Percentiles rank a stretch among this genome's conserved stretches.
Conservation (phyloP, 23 tunicate species). For the Oikopleura vanhoeffeni region DNA sequence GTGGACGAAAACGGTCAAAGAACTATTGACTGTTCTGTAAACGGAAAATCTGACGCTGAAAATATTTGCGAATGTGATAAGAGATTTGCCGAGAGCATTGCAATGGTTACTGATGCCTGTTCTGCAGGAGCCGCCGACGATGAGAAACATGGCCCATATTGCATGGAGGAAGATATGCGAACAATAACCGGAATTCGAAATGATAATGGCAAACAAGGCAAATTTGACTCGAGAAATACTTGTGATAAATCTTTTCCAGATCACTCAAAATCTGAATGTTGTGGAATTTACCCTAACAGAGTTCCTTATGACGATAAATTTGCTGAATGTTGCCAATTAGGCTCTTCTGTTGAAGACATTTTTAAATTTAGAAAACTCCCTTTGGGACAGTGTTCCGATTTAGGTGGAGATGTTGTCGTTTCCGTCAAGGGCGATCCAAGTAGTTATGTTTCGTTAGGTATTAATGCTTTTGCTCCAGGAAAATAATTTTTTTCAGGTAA, state of each 20-base stretch:
- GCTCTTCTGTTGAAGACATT: background rate
- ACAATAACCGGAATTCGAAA: background rate
- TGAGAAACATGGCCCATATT: background rate
- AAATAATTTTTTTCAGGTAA: no score
- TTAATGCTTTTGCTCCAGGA: background rate
- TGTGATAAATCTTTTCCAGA: conserved; percentile 10
- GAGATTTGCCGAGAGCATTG: background rate
- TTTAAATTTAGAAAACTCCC: background rate
- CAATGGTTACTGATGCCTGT: background rate
- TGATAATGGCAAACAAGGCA: background rate
- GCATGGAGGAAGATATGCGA: conserved; percentile 1
- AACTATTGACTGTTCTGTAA: background rate
- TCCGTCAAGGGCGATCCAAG: background rate
- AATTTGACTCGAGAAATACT: background rate
- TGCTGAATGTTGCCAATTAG: background rate
- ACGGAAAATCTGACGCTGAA: background rate
- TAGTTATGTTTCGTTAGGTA: background rate
- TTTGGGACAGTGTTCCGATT: background rate
- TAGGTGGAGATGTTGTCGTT: background rate
- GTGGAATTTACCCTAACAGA: conserved; percentile 10
- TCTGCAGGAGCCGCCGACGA: background rate
- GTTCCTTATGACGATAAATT: background rate
- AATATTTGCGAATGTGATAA: conserved; percentile 11
- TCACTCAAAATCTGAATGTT: background rate
- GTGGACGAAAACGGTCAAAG: background rate